Evolutionary conservation across 1,140 invertebrate genomes (phyloP), one percentile per base, ranked within the genome.

Genomic region (Lepeophtheirus salmonis): DNA sequence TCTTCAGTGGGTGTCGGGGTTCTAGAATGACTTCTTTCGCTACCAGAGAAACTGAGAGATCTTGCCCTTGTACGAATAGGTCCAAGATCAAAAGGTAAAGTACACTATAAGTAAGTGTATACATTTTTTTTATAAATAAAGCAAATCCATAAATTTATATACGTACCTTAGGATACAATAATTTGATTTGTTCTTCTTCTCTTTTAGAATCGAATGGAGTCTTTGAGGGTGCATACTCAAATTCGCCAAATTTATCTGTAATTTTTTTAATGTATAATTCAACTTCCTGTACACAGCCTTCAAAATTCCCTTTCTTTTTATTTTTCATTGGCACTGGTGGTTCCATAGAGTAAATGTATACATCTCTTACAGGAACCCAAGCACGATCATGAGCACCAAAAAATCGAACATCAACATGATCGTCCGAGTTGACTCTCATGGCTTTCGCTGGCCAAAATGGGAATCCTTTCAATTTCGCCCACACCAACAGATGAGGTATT

Each of bases 391-490:
- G 89, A 50, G 84, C 84, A 2, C 90, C 90, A 72, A 95, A 95
- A 73, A 95, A 95, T 14, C 89, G 72, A 6, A 91, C 87, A 71
- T 94, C 89, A 58, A 79, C 73, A 0, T 81, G 80, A 55, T 80
- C 75, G 23, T 76, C 74, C 65, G 82, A 83, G 13, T 78, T 70
- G 22, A 82, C 75, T 3, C 80, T 77, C 79, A 92, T 83, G 0
- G 82, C 86, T 74, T 95, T 95, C 0, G 86, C 88, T 0, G 90
- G 89, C 89, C 90, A 94, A 72, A 83, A 90, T 1, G 89, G 90
- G 67, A 90, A 94, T 14, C 89, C 89, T 74, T 91, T 92, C 0
- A 94, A 71, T 68, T 90, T 89, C 0, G 89, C 89, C 88, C 88
- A 92, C 0, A 92, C 80, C 20, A 94, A 70, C 0, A 85, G 74